Conservation (phyloP, 2,797 vertebrate genomes). For the Vespertilio murinus region DNA sequence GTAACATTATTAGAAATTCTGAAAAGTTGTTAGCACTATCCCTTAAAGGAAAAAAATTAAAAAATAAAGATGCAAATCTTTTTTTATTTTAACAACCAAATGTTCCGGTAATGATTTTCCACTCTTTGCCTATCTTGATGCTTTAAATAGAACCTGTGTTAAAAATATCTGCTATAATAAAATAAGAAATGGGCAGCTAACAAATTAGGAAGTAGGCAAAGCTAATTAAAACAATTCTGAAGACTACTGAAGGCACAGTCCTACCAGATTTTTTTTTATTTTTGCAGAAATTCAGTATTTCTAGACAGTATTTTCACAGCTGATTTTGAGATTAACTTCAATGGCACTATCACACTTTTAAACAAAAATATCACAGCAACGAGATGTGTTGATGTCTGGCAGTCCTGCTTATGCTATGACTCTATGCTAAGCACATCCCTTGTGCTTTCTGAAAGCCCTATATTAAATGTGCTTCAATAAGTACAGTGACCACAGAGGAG, state of each 20-base stretch:
- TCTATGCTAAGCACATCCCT: background rate
- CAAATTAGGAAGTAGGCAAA: conserved; percentile 67
- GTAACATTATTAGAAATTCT: conserved; percentile 50
- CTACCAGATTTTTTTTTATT: background rate
- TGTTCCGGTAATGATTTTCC: conserved; percentile 76
- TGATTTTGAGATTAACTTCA: conserved; percentile 29
- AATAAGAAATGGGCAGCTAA: conserved; percentile 58
- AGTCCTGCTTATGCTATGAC: background rate
- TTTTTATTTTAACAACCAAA: conserved; percentile 47
- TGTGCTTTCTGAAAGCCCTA: background rate
- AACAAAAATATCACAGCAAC: background rate
- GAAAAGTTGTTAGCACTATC: conserved; percentile 45
- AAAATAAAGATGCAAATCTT: conserved; percentile 45
- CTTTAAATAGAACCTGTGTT: conserved; percentile 70
- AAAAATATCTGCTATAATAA: conserved; percentile 72
- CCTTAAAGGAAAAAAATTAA: conserved; percentile 43
- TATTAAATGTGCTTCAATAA: background rate
- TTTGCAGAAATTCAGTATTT: conserved; percentile 14
- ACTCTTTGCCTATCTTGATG: conserved; percentile 61
- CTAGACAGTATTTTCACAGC: conserved; percentile 18
- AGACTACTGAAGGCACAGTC: background rate
- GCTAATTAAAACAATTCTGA: conserved; percentile 53
- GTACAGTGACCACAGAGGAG: background rate
- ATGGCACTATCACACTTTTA: background rate
- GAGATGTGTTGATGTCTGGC: background rate